Conservation (phyloP, 2,888 invertebrate genomes). For the Buathra laborator region DNA sequence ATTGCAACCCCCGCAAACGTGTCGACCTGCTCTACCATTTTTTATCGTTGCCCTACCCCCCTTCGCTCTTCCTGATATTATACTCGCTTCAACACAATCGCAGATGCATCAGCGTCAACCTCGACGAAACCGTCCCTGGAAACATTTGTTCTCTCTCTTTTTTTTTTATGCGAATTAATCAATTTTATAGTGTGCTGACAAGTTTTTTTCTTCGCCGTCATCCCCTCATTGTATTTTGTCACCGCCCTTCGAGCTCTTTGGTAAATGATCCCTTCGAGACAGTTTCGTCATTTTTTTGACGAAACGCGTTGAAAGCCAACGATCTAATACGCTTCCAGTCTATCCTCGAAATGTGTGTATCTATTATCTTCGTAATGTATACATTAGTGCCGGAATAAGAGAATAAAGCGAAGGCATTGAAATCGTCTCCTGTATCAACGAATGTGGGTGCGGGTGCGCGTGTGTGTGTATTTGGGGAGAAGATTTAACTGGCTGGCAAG, state of each 20-base stretch:
- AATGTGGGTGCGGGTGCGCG: background rate
- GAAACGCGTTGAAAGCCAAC: background rate
- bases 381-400: background rate
- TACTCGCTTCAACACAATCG: background rate
- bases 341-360: background rate
- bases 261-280: background rate
- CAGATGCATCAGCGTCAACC: slow-evolving; percentile 12
- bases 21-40: slow-evolving; percentile 7
- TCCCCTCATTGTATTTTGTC: background rate
- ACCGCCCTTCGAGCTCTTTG: background rate
- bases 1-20: background rate
- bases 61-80: slow-evolving; percentile 51
- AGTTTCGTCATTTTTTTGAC: background rate
- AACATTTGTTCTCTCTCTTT: background rate
- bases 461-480: slow-evolving; percentile 24
- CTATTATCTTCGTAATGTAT: background rate
- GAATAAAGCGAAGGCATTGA: background rate
- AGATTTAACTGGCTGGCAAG: slow-evolving; percentile 4
- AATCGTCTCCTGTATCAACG: background rate
- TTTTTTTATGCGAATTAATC: slow-evolving; percentile 68
- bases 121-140: background rate
- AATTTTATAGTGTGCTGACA: slow-evolving; percentile 67
- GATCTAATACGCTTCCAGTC: too few relatives aligned
- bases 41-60: slow-evolving; percentile 17
- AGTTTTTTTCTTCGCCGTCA: slow-evolving; percentile 55